Percentiles rank a stretch among this genome's conserved stretches.
These are phyloP conservation scores for Rhynchophorus ferrugineus DNA, from an alignment of 1,140 invertebrate genomes.

Conservation along the genomic window DNA sequence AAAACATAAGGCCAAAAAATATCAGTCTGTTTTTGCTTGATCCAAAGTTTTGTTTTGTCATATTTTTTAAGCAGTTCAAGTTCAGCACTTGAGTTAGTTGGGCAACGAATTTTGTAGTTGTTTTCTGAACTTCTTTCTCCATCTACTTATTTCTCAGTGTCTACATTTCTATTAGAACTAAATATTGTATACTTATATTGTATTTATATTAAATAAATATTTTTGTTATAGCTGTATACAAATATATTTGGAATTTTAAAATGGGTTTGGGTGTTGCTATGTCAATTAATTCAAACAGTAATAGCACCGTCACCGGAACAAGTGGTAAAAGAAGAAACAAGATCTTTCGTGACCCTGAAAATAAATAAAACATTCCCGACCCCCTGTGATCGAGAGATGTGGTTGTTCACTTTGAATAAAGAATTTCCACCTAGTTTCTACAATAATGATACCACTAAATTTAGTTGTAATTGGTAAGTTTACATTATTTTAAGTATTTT, in stretches of 20 bases:
- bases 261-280: conserved; percentile 13
- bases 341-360: conserved; percentile 35
- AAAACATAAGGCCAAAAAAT: too few species aligned
- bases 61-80: too few species aligned
- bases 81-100: too few species aligned
- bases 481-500: too few species aligned
- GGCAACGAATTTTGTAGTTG: too few species aligned
- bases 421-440: conserved; percentile 16
- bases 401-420: conserved; percentile 39
- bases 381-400: conserved; percentile 66
- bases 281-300: conserved; percentile 23
- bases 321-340: conserved; percentile 28
- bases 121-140: too few species aligned
- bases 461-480: conserved; percentile 29
- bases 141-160: too few species aligned
- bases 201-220: not conserved
- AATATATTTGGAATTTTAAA: conserved; percentile 22
- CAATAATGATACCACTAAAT: conserved; percentile 24
- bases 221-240: conserved; percentile 17
- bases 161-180: too few species aligned
- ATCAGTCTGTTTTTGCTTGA: too few species aligned
- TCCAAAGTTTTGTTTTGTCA: too few species aligned
- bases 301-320: conserved; percentile 14
- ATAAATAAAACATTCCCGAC: conserved; percentile 56
- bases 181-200: too few species aligned